Conservation (phyloP, 2,113 vertebrate species). For the Paedocypris sp. region DNA sequence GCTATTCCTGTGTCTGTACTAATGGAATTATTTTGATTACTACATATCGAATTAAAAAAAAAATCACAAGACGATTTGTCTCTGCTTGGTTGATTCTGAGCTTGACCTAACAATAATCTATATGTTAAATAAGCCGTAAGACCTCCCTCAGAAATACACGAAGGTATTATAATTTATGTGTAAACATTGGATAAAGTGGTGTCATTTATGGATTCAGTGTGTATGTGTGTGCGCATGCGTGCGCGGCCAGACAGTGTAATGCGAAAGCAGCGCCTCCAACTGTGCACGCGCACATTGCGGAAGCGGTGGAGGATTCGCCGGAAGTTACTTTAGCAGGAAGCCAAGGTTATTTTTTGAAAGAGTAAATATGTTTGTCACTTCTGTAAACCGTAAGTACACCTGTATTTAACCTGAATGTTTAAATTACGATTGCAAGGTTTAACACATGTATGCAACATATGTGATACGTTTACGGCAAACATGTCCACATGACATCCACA, state of each 20-base stretch:
- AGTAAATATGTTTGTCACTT: conserved; percentile 59
- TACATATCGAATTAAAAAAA: too few relatives aligned
- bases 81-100: too few relatives aligned
- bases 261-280: background rate
- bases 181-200: too few relatives aligned
- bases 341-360: conserved; percentile 51
- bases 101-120: too few relatives aligned
- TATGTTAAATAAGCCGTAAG: too few relatives aligned
- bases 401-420: background rate
- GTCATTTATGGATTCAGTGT: too few relatives aligned
- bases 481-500: too few relatives aligned
- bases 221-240: too few relatives aligned
- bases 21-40: too few relatives aligned
- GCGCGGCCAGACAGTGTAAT: background rate
- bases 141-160: too few relatives aligned
- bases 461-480: background rate
- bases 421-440: background rate
- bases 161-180: too few relatives aligned
- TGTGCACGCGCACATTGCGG: conserved; percentile 25
- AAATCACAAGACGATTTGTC: too few relatives aligned
- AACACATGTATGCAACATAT: background rate
- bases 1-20: background rate
- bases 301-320: background rate
- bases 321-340: background rate
- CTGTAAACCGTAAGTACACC: conserved; percentile 56